Base-by-base conservation (phyloP, 2,113 vertebrate genomes). In the Sapajus apella region DNA sequence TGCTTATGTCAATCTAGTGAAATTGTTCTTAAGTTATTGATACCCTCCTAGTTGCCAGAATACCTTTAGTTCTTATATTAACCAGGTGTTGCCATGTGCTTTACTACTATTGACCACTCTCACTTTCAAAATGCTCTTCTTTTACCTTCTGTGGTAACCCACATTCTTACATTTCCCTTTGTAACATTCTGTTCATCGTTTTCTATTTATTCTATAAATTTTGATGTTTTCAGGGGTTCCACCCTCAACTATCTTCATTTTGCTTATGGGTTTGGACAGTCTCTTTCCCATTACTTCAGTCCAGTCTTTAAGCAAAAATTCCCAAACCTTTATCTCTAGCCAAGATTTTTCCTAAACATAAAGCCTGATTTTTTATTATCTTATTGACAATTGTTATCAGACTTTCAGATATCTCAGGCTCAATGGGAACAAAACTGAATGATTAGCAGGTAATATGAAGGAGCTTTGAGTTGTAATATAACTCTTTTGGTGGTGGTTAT, bases 21-120 rank as follows among this genome's bases (percentile, higher is more conserved):
- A 80, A 83, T 79, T 88, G 5, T 25, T 93, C 40, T 93, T 91
- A 89, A 76, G 16, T 91, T 61, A 87, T n/a, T 55, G 37, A 87
- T 64, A 85, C 72, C 56, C 27, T 95, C 3, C 23, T 94, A 79
- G n/a, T 76, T 92, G 43, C 50, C 43, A 87, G 47, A 87, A 45
- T 95, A 47, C 3, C 30, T n/a, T 95, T 11, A 1, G 6, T 81
- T 90, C 27, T n/a, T 91, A 8, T 45, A 47, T 91, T 94, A 96
- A 83, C 30, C 8, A 43, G 12, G 6, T 72, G 37, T 32, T 96
- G 47, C 32, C 76, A 8, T 82, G 27, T 94, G 6, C 50, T 82
- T 83, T 90, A 58, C 91, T 58, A 37, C 40, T 8, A 45, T 11
- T 81, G 70, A 52, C 30, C 25, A 50, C 32, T 76, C 3, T 81